These are phyloP conservation scores for Liolophura sinensis DNA, from an alignment of 1,140 invertebrate species.

Conservation along the genomic window DNA sequence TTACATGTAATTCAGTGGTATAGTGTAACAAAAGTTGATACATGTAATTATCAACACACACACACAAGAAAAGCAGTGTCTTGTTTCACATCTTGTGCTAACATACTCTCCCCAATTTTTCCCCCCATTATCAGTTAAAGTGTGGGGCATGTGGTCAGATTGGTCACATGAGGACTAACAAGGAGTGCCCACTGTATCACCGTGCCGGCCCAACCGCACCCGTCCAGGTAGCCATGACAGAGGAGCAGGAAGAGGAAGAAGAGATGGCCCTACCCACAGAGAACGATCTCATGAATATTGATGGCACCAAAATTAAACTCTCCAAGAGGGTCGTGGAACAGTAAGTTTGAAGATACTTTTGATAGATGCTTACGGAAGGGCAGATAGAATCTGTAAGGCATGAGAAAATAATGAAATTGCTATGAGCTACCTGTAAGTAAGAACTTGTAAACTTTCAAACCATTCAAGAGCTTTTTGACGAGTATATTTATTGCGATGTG, in stretches of 20 bases:
- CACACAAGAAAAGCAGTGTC: not conserved
- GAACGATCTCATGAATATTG: conserved; percentile 50
- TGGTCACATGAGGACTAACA: conserved; percentile 38
- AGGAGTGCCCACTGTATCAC: conserved; percentile 36
- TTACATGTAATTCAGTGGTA: no score
- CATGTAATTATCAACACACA: not conserved
- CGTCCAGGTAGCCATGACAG: conserved; percentile 52
- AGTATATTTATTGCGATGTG: no score
- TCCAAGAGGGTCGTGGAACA: conserved; percentile 45
- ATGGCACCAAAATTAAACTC: conserved; percentile 48
- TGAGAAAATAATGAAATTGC: no score
- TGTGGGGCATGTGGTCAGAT: conserved; percentile 94
- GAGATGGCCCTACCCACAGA: conserved; percentile 38
- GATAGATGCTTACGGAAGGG: no score
- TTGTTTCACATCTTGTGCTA: not conserved
- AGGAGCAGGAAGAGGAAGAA: conserved; percentile 49
- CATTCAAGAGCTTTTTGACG: no score
- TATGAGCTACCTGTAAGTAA: no score
- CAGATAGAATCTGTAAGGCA: no score
- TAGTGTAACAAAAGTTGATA: no score
- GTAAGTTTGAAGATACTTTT: conserved; percentile 23
- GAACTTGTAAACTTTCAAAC: no score
- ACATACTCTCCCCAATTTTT: not conserved
- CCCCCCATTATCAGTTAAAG: conserved; percentile 66
- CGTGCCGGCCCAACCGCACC: conserved; percentile 23